Evolutionary conservation across 2,888 invertebrate genomes (phyloP).

Genomic region (Belgica antarctica): DNA sequence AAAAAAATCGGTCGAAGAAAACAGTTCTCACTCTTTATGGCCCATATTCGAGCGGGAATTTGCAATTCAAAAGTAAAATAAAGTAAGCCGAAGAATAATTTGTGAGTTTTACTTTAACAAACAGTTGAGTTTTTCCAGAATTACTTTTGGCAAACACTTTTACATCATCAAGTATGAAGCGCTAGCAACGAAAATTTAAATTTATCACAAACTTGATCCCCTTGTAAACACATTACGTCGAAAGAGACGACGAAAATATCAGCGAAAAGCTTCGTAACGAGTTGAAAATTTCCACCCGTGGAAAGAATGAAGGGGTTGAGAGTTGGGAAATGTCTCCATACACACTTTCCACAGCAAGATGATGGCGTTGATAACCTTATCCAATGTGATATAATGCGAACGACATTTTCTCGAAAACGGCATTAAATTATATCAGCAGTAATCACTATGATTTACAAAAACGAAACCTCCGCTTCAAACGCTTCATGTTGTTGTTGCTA

Average conservation of each 20-base stretch:
- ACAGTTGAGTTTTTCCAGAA: too few relatives aligned
- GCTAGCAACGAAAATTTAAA: constrained; percentile 30
- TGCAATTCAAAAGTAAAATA: not conserved
- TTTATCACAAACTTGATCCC: constrained; percentile 33
- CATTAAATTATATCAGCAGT: constrained; percentile 39
- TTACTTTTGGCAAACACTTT: not conserved
- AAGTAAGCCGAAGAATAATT: not conserved
- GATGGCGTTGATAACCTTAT: constrained; percentile 42
- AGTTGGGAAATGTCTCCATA: not conserved
- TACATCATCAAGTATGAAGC: not conserved
- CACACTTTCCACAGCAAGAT: constrained; percentile 10
- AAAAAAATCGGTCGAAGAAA: not conserved
- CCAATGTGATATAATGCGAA: constrained; percentile 39
- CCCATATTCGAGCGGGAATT: not conserved
- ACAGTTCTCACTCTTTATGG: not conserved
- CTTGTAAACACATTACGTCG: constrained; percentile 28
- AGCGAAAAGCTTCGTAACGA: not conserved
- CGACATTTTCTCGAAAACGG: not conserved
- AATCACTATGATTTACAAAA: constrained; percentile 29
- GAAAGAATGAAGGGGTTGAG: not conserved
- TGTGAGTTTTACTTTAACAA: too few relatives aligned
- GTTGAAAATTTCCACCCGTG: not conserved
- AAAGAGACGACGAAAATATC: not conserved
- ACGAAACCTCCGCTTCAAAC: too few relatives aligned
- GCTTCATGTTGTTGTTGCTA: too few relatives aligned